Conservation (phyloP, 2,888 invertebrate genomes). For the Psylliodes chrysocephalus region DNA sequence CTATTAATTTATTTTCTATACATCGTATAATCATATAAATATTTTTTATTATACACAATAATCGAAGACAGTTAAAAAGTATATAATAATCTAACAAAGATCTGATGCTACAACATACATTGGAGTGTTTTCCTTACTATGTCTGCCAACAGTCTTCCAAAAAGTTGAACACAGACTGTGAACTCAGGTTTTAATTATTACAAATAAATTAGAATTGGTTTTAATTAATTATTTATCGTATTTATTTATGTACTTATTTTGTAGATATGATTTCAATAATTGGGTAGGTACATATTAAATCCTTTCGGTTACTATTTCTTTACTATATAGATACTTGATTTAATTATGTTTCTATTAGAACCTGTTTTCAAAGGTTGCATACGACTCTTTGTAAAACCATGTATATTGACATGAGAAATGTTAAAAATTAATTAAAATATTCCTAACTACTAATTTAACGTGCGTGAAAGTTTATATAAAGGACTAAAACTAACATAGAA, state of each 20-base stretch:
- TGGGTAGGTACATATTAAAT: no score
- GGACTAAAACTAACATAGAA: constrained; percentile 39
- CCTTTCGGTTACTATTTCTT: no score
- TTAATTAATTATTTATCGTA: no score
- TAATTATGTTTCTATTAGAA: no score
- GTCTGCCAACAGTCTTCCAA: constrained; percentile 46
- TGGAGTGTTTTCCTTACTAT: constrained; percentile 59
- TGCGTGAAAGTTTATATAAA: constrained; percentile 18
- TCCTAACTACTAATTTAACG: constrained; percentile 28
- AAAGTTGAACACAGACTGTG: neutral
- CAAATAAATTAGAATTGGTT: no score
- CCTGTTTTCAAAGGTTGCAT: neutral
- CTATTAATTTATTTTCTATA: constrained; percentile 23
- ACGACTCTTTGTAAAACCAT: neutral
- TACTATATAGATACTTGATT: no score
- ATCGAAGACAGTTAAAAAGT: constrained; percentile 43
- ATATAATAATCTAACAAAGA: constrained; percentile 39
- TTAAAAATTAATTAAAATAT: constrained; percentile 35
- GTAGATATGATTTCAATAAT: no score
- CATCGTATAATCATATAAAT: constrained; percentile 35
- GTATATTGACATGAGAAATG: constrained; percentile 10
- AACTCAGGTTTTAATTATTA: no score
- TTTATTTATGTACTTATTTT: no score
- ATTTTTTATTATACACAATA: constrained; percentile 39
- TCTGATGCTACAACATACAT: constrained; percentile 50